phyloP scores from a whole-genome alignment of 2,113 vertebrate species.

The Trichomycterus rosablanca region DNA sequence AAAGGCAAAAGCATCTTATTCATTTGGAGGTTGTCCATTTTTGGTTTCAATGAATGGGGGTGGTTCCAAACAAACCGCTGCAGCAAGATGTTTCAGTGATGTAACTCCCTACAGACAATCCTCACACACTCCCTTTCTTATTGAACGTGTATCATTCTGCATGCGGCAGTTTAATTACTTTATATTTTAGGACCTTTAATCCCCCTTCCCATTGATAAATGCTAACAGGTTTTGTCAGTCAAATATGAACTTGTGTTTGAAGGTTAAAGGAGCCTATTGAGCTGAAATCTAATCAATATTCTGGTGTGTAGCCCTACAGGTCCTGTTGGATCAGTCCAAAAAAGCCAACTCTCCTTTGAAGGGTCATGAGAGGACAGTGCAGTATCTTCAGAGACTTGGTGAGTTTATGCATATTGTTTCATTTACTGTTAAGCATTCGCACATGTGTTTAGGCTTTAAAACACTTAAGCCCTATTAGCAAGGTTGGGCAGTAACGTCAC shows the following conservation, averaged over 20 bases:
- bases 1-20: too few relatives aligned
- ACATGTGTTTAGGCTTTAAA: background rate
- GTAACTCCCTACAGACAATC: slow-evolving; percentile 31
- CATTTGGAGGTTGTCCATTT: background rate
- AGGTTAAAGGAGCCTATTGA: background rate
- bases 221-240: too few relatives aligned
- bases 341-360: slow-evolving; percentile 97
- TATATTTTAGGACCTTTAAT: too few relatives aligned
- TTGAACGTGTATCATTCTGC: background rate
- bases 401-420: slow-evolving; percentile 41
- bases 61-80: slow-evolving; percentile 46
- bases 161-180: too few relatives aligned
- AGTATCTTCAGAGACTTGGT: slow-evolving; percentile 95
- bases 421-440: background rate
- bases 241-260: too few relatives aligned
- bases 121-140: background rate
- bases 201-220: too few relatives aligned
- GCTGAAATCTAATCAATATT: background rate
- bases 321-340: slow-evolving; percentile 93
- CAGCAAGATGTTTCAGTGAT: slow-evolving; percentile 40
- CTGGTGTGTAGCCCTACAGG: slow-evolving; percentile 80
- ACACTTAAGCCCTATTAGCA: background rate
- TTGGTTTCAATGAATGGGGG: too few relatives aligned
- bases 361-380: slow-evolving; percentile 94
- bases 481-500: too few relatives aligned